Evolutionary conservation across 2,113 vertebrate species (phyloP), one percentile per base, ranked within the genome.

Genomic region (Plecturocebus donacophilus): DNA sequence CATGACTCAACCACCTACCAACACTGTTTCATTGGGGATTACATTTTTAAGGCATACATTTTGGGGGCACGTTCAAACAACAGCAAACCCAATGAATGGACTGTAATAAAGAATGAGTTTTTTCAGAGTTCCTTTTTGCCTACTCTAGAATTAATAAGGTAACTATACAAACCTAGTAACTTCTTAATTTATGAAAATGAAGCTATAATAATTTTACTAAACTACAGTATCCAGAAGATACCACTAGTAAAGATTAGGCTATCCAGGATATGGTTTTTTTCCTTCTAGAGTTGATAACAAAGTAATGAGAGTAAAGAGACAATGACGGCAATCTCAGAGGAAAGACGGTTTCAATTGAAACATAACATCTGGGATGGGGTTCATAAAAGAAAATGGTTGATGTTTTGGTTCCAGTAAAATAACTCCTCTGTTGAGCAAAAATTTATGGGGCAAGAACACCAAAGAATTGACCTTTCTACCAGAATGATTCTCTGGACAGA

Each of bases 401-500:
- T 83, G 20, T 92, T 87, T 94, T 80, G 30, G 17, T 42, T 92
- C 81, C 94, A 79, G 45, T 85, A 82, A 96, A 95, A 81, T 85
- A 30, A 94, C 30, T 81, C 47, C 25, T 90, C 56, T 40, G 5
- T 27, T 89, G 49, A 96, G 49, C 85, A 73, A 97, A 79, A 73
- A 71, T 30, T 35, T 54, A 75, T 92, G 23, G 47, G 23, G 82
- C 52, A 85, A 91, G 52, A 77, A 85, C 21, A 91, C 87, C 76
- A 83, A 93, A 97, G 38, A 73, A 23, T 49, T 95, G 90, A 96
- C 80, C 73, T 96, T 71, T 90, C 88, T 90, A 84, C 42, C 25
- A 94, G 68, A 95, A 96, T 82, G 70, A 95, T 85, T 90, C 66
- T 80, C 40, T 87, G 91, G 45, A 94, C 88, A 97, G 79, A 93